These are phyloP conservation scores for Nomada fabriciana DNA, from an alignment of 2,888 invertebrate genomes.

Conservation along the genomic window DNA sequence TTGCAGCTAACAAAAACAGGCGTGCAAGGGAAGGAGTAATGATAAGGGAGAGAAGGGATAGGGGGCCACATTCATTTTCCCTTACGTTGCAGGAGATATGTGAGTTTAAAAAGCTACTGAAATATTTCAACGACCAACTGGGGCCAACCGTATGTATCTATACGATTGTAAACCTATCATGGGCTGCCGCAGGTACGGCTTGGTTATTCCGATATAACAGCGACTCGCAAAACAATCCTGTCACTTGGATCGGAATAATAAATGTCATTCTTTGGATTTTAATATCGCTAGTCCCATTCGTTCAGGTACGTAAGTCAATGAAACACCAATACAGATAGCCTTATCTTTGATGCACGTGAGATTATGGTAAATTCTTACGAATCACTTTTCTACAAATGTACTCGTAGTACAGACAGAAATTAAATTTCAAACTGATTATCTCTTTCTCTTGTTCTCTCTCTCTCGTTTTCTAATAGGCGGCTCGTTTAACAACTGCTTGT, in stretches of 20 bases:
- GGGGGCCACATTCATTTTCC: slow-evolving; percentile 37
- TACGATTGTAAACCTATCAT: slow-evolving; percentile 90
- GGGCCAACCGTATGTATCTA: slow-evolving; percentile 92
- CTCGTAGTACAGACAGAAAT: not conserved
- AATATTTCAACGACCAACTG: slow-evolving; percentile 91
- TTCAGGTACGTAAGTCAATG: slow-evolving; percentile 86
- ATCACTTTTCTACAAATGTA: not conserved
- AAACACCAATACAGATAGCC: not conserved
- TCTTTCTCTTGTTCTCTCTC: slow-evolving; percentile 72
- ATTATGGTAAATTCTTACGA: not conserved
- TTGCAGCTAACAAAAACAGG: too few species aligned
- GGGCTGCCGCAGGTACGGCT: slow-evolving; percentile 89
- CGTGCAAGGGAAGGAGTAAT: not conserved
- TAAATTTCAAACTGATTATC: not conserved
- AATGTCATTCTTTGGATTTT: slow-evolving; percentile 89
- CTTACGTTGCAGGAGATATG: slow-evolving; percentile 88
- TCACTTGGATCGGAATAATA: slow-evolving; percentile 87
- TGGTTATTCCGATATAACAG: slow-evolving; percentile 88
- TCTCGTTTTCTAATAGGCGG: slow-evolving; percentile 87
- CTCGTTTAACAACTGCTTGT: slow-evolving; percentile 90
- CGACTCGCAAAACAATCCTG: slow-evolving; percentile 86
- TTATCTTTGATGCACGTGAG: not conserved
- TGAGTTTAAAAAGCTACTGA: slow-evolving; percentile 91
- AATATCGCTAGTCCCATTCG: slow-evolving; percentile 88
- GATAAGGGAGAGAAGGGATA: not conserved